Conservation (phyloP, 2,797 vertebrate species). For the Pseudochirops corinnae region DNA sequence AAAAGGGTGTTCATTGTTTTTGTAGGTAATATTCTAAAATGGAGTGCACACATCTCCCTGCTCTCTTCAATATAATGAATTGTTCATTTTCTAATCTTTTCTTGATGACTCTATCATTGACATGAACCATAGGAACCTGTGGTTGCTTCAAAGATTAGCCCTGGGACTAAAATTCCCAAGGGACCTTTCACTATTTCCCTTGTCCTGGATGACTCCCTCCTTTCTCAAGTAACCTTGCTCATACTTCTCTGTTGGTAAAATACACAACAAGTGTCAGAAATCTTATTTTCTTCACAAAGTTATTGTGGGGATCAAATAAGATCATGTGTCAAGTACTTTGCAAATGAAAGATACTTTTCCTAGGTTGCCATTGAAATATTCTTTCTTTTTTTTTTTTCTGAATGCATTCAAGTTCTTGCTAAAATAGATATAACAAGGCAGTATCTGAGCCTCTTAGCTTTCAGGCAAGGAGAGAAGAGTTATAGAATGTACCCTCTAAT, state of each 20-base stretch:
- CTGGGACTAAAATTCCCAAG: not conserved
- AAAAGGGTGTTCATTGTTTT: not conserved
- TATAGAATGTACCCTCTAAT: not conserved
- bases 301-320: no score
- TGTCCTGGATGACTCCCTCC: not conserved
- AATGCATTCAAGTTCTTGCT: not conserved
- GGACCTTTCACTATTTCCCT: not conserved
- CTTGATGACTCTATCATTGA: not conserved
- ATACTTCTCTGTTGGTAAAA: not conserved
- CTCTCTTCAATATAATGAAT: not conserved
- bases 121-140: not conserved
- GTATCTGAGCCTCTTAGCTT: not conserved
- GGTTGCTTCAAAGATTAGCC: not conserved
- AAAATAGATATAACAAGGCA: not conserved
- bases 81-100: not conserved
- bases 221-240: not conserved
- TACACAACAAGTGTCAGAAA: not conserved
- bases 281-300: not conserved
- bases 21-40: not conserved
- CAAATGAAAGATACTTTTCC: not conserved
- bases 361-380: not conserved
- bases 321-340: not conserved
- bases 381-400: not conserved
- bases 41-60: not conserved
- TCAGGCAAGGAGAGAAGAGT: not conserved